Conservation (phyloP, 1,140 invertebrate genomes). For the Gryon sp. region DNA sequence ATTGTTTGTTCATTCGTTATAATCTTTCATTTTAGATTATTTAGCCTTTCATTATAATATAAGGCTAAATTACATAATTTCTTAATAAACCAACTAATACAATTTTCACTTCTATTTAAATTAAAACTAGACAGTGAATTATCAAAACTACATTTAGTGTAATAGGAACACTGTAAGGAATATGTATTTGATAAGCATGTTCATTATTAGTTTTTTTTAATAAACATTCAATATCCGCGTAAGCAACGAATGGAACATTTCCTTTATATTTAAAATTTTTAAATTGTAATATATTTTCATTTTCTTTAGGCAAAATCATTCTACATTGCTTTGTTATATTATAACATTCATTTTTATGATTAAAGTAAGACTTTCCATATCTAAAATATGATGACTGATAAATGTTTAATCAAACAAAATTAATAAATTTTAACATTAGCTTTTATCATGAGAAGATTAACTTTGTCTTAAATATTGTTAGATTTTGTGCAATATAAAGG, state of each 20-base stretch:
- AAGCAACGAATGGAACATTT: constrained; percentile 25
- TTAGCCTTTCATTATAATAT: not conserved
- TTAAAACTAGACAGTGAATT: constrained; percentile 65
- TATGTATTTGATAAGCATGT: constrained; percentile 65
- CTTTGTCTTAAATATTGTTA: too few species aligned
- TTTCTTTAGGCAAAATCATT: not conserved
- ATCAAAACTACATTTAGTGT: constrained; percentile 70
- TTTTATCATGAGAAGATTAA: not conserved
- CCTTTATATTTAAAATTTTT: constrained; percentile 36
- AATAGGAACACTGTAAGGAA: constrained; percentile 68
- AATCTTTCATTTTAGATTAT: too few species aligned
- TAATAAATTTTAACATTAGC: not conserved
- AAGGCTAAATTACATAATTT: constrained; percentile 50
- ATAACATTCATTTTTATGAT: constrained; percentile 26
- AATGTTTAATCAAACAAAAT: not conserved
- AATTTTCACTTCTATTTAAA: constrained; percentile 62
- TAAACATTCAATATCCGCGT: constrained; percentile 25
- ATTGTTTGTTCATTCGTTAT: not conserved
- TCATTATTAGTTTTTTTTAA: constrained; percentile 7
- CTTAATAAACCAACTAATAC: constrained; percentile 11
- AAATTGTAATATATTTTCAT: not conserved
- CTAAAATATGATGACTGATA: constrained; percentile 4
- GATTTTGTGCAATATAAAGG: too few species aligned
- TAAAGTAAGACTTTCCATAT: constrained; percentile 2
- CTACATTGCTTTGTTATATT: not conserved